Base-by-base conservation (phyloP, 2,797 vertebrate species). In the Chrosomus eos region DNA sequence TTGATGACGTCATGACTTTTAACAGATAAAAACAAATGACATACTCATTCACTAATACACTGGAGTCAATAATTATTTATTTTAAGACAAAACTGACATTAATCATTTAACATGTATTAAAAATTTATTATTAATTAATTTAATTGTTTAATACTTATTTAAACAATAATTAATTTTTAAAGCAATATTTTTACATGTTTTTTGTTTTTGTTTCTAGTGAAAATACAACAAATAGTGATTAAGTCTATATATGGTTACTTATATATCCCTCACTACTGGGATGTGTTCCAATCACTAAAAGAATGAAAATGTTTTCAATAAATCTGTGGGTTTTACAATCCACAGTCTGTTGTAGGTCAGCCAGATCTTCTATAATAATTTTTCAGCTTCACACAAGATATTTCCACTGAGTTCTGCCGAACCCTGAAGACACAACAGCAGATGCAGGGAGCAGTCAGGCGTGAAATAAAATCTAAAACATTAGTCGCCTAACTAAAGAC, bases 361-460 rank as follows among this genome's bases (percentile, higher is more conserved):
- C 19, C 13, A 82, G 10, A 58, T 45, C 48, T 71, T 70, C 51
- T 36, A 26, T 72, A 45, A 70, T n/a, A 6, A 7, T 82, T 45
- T 31, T 62, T 72, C 13, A 62, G 38, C 33, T 82, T 73, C 26
- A 82, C 53, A 73, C 80, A 33, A 62, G 55, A 43, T 62, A 62
- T 72, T 62, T 73, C n/a, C 36, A 70, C 67, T 48, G 70, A 81
- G 40, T 38, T 82, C 28, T 73, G 68, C 36, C 60, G 19, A 66
- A 31, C 48, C 19, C 40, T 33, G 18, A 23, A 33, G 36, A 60
- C 80, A 81, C 38, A 62, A 82, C 38, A 60, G 14, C 53, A 82
- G 53, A 62, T 82, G 53, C 26, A 45, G 36, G 40, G 36, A 62
- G 26, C 80, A 33, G 19, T 31, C 68, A 73, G 38, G 80, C 62